These are phyloP conservation scores for Ormyrus pomaceus DNA, from an alignment of 2,888 invertebrate species.

Conservation along the genomic window DNA sequence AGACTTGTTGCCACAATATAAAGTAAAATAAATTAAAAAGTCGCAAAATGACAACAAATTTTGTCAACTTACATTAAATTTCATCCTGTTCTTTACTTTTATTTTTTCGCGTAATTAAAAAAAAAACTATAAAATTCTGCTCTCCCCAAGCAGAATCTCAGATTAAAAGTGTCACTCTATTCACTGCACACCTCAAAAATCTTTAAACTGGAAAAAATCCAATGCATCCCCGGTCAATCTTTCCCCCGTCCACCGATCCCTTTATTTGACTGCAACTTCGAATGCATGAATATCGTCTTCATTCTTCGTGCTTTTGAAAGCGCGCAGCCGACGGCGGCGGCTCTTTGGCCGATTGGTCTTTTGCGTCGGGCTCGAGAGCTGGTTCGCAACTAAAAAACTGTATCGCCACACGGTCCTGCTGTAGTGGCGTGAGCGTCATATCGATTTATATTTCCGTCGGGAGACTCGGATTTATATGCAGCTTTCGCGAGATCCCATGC, in stretches of 20 bases:
- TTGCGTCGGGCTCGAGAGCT: background rate
- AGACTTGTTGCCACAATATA: too few species aligned
- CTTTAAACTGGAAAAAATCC: too few species aligned
- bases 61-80: too few species aligned
- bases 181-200: too few species aligned
- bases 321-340: too few species aligned
- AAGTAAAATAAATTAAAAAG: too few species aligned
- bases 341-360: conserved; percentile 32
- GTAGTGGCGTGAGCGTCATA: conserved; percentile 4
- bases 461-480: conserved; percentile 33
- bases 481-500: conserved; percentile 6
- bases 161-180: too few species aligned
- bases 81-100: too few species aligned
- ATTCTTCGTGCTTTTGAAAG: conserved; percentile 2
- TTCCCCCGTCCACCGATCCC: background rate
- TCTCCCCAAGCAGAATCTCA: too few species aligned
- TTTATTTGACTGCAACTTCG: background rate
- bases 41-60: too few species aligned
- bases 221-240: background rate
- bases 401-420: conserved; percentile 6
- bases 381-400: conserved; percentile 19
- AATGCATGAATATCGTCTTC: background rate
- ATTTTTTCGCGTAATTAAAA: too few species aligned
- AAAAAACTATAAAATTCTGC: too few species aligned
- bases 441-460: conserved; percentile 43